Evolutionary conservation across 1,140 invertebrate species (phyloP).

Genomic region (Monomorium pharaonis): DNA sequence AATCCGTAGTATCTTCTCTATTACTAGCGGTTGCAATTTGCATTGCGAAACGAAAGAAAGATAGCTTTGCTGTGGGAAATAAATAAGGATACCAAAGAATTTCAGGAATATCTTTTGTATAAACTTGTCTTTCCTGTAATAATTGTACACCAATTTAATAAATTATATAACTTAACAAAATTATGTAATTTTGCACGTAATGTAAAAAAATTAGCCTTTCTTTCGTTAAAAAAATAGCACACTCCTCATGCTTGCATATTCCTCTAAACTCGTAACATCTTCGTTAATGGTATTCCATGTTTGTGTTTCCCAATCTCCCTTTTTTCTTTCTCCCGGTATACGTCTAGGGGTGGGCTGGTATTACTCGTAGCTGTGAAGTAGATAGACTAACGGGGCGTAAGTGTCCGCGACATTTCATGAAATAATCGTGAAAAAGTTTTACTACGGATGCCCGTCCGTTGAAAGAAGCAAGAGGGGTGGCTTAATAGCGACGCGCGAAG

Average conservation of each 20-base stretch:
- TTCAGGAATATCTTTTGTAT: neutral
- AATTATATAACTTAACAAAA: neutral
- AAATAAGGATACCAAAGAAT: neutral
- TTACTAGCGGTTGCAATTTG: neutral
- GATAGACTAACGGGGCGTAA: conserved; percentile 43
- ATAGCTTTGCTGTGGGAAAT: neutral
- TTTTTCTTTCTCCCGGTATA: neutral
- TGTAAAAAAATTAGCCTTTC: neutral
- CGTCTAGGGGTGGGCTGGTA: neutral
- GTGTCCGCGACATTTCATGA: conserved; percentile 54
- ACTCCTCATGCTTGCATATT: neutral
- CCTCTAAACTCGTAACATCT: neutral
- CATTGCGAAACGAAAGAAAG: neutral
- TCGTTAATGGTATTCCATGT: neutral
- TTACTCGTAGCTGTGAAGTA: neutral
- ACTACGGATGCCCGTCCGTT: conserved; percentile 21
- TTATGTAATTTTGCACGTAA: neutral
- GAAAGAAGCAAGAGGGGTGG: conserved; percentile 27
- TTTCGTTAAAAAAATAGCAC: neutral
- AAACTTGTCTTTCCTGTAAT: neutral
- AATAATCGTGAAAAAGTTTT: conserved; percentile 60
- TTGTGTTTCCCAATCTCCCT: neutral
- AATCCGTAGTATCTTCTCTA: neutral
- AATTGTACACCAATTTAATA: neutral
- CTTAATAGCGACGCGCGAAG: conserved; percentile 49